phyloP scores from a whole-genome alignment of 2,888 invertebrate genomes.

The Saturnia pavonia region DNA sequence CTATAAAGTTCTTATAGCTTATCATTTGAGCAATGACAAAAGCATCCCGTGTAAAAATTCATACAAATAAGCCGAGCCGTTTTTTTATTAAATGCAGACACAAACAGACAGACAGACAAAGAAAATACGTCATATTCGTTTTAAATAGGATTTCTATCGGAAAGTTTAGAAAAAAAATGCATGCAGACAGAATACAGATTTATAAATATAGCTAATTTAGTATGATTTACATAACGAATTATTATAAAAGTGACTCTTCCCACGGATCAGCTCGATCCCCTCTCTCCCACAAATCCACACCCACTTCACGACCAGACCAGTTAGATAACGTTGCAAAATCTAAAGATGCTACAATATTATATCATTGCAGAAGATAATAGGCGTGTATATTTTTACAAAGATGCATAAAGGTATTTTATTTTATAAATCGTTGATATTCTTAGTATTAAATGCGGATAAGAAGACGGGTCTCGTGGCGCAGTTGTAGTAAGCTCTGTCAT shows the following conservation, averaged over 20 bases:
- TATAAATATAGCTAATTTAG: slow-evolving; percentile 16
- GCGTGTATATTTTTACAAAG: neutral
- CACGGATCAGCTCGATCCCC: slow-evolving; percentile 15
- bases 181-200: too few relatives aligned
- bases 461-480: neutral
- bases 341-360: slow-evolving; percentile 15
- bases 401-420: neutral
- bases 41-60: too few relatives aligned
- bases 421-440: neutral
- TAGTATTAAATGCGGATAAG: neutral
- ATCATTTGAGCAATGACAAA: too few relatives aligned
- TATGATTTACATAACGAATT: slow-evolving; percentile 18
- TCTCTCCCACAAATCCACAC: neutral
- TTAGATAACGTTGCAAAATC: slow-evolving; percentile 17
- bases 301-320: too few relatives aligned
- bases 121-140: too few relatives aligned
- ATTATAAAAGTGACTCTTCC: slow-evolving; percentile 21
- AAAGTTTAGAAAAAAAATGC: too few relatives aligned
- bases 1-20: too few relatives aligned
- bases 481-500: neutral
- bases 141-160: too few relatives aligned
- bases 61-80: too few relatives aligned
- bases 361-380: slow-evolving; percentile 11
- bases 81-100: too few relatives aligned
- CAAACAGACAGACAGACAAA: too few relatives aligned